Evolutionary conservation across 2,797 vertebrate genomes (phyloP).

Genomic region (Acrossocheilus wenchowensis): DNA sequence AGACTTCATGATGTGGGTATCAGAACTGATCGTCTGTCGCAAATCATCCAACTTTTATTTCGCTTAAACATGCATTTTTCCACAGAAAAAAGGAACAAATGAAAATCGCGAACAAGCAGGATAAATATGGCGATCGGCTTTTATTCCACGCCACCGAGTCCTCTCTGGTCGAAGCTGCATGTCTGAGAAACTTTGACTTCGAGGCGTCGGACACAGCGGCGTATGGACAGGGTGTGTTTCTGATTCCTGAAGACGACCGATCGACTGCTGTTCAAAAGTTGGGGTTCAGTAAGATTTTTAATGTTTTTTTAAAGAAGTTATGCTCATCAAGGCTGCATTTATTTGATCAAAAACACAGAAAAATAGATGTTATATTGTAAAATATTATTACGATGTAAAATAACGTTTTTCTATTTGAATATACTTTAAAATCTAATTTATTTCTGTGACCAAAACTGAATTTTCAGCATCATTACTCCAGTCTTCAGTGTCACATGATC

Average conservation of each 20-base stretch:
- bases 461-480: too few species aligned
- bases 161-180: constrained; percentile 74
- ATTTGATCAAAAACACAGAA: too few species aligned
- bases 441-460: too few species aligned
- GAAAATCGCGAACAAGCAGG: constrained; percentile 68
- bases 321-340: too few species aligned
- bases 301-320: too few species aligned
- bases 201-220: constrained; percentile 80
- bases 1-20: constrained; percentile 76
- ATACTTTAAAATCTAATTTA: too few species aligned
- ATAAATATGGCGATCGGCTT: constrained; percentile 43
- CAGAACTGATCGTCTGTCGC: background rate
- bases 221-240: constrained; percentile 79
- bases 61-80: background rate
- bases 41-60: background rate
- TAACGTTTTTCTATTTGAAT: too few species aligned
- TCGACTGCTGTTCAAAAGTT: background rate
- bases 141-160: constrained; percentile 81
- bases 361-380: too few species aligned
- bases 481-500: too few species aligned
- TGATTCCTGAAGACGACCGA: background rate
- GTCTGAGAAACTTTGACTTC: constrained; percentile 85
- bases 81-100: constrained; percentile 84
- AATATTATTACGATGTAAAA: too few species aligned
- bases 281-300: too few species aligned